These are phyloP conservation scores for Entomobrya multifasciata DNA, from an alignment of 2,888 invertebrate species.

Conservation along the genomic window DNA sequence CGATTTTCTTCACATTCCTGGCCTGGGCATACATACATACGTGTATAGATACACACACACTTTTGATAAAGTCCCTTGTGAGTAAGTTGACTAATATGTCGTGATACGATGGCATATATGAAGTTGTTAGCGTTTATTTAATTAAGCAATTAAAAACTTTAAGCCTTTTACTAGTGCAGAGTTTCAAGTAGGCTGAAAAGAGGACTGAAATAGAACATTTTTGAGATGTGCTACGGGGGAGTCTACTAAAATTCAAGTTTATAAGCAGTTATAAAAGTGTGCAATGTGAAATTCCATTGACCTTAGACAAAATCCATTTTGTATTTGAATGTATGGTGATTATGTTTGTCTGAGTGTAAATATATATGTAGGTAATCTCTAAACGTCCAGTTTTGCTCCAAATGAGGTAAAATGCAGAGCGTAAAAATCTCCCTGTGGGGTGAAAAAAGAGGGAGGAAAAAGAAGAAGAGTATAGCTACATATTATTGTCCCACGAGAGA, in stretches of 20 bases:
- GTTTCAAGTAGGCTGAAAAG: no score
- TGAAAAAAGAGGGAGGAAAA: neutral
- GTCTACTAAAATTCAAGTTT: no score
- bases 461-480: slow-evolving; percentile 4
- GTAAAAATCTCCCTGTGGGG: neutral
- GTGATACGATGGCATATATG: neutral
- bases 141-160: slow-evolving; percentile 36
- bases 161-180: neutral
- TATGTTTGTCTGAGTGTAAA: no score
- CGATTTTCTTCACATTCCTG: slow-evolving; percentile 31
- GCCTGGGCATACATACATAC: neutral
- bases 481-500: no score
- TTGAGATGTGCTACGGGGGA: no score
- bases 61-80: neutral
- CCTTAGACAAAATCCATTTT: no score
- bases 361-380: no score
- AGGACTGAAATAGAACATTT: no score
- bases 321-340: no score
- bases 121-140: slow-evolving; percentile 22
- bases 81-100: neutral
- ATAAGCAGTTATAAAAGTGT: neutral
- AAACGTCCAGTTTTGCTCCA: neutral
- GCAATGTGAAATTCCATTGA: neutral
- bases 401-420: neutral
- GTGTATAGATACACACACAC: no score